These are phyloP conservation scores for Astreopora myriophthalma DNA, from an alignment of 64 coral and sea anemone species.

Conservation along the genomic window DNA sequence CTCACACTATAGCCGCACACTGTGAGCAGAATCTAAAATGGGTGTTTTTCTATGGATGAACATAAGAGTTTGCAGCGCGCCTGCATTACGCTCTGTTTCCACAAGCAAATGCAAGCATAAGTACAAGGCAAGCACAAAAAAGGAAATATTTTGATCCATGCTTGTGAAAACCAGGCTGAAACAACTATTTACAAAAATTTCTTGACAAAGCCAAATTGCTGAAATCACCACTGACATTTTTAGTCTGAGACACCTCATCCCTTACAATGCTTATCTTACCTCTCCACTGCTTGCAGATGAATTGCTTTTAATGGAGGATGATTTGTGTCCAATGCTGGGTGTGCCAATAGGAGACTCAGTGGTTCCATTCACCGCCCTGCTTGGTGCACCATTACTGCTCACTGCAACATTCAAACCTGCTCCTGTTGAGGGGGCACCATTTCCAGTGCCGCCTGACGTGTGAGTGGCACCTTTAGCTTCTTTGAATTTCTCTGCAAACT, in stretches of 20 bases:
- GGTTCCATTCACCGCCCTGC: conserved; percentile 61
- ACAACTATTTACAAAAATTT: no score
- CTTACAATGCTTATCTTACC: conserved; percentile 5
- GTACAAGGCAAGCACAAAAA: no score
- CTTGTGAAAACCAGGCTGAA: no score
- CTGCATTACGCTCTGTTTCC: no score
- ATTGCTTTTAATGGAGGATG: conserved; percentile 64
- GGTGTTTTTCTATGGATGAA: no score
- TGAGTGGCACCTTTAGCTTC: conserved; percentile 77
- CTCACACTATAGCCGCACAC: no score
- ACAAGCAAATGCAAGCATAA: no score
- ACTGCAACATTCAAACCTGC: conserved; percentile 25
- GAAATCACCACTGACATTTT: not conserved
- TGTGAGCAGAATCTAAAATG: no score
- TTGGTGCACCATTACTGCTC: conserved; percentile 47
- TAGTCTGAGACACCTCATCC: no score
- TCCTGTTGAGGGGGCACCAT: conserved; percentile 34
- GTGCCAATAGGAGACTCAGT: conserved; percentile 55
- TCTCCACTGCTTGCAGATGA: conserved; percentile 88
- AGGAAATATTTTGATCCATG: no score
- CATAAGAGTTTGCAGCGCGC: no score
- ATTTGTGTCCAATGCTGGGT: conserved; percentile 54
- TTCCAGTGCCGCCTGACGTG: conserved; percentile 59
- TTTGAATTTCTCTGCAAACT: conserved; percentile 95
- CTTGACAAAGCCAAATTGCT: no score